phyloP scores from a whole-genome alignment of 2,797 vertebrate species.

The Sebastes flavidus region DNA sequence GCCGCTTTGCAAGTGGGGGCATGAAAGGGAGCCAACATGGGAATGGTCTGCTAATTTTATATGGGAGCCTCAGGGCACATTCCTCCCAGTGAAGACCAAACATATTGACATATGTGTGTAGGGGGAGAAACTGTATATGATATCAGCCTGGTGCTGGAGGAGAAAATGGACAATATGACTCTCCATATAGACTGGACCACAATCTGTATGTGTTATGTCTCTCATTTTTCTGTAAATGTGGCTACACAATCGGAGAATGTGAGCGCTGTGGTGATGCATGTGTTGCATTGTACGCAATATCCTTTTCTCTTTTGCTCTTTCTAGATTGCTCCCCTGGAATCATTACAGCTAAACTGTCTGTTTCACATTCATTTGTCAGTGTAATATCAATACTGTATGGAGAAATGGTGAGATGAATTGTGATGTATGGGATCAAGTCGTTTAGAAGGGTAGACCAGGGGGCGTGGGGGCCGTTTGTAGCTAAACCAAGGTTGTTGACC shows the following conservation, averaged over 20 bases:
- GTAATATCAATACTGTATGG: conserved; percentile 45
- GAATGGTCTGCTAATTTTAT: conserved; percentile 83
- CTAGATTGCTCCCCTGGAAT: conserved; percentile 36
- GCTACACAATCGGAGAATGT: not conserved
- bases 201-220: not conserved
- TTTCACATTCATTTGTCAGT: conserved; percentile 54
- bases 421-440: conserved; percentile 62
- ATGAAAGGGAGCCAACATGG: conserved; percentile 81
- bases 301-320: conserved; percentile 24
- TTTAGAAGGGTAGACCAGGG: conserved; percentile 46
- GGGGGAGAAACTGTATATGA: conserved; percentile 70
- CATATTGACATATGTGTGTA: conserved; percentile 81
- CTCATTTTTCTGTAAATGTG: conserved; percentile 20
- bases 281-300: not conserved
- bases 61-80: conserved; percentile 81
- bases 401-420: conserved; percentile 50
- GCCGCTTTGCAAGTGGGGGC: conserved; percentile 75
- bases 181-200: conserved; percentile 16
- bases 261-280: conserved; percentile 18
- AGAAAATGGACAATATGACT: conserved; percentile 32
- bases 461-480: conserved; percentile 54
- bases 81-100: conserved; percentile 80
- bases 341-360: conserved; percentile 41
- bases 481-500: conserved; percentile 67
- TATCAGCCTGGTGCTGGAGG: conserved; percentile 43